Conservation (phyloP, 2,797 vertebrate genomes). For the Mergus octosetaceus region DNA sequence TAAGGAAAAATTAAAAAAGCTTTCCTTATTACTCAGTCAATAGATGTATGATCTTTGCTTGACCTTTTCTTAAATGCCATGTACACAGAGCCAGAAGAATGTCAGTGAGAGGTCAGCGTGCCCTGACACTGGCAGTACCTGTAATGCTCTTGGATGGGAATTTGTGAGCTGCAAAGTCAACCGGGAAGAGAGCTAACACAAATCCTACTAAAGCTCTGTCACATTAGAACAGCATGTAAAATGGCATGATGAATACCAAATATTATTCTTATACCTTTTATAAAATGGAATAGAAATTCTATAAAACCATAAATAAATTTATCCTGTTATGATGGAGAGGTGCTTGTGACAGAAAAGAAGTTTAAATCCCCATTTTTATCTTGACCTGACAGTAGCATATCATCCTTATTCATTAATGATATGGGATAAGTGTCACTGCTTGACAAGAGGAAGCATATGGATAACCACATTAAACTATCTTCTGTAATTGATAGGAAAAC, state of each 20-base stretch:
- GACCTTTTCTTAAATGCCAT: neutral
- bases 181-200: neutral
- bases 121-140: neutral
- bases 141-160: neutral
- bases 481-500: neutral
- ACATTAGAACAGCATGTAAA: neutral
- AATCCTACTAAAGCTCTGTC: neutral
- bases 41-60: neutral
- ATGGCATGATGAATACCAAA: neutral
- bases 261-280: neutral
- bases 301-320: neutral
- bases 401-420: neutral
- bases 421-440: neutral
- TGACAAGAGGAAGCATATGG: neutral
- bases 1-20: neutral
- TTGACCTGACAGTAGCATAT: fast-evolving
- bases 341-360: neutral
- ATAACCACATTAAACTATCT: neutral
- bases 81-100: neutral
- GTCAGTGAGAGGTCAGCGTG: neutral
- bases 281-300: neutral
- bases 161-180: neutral
- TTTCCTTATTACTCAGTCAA: neutral
- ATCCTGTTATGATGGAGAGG: neutral
- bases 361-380: neutral